A percentile compares a stretch with the other conserved stretches of the same genome.
These are phyloP conservation scores for Phodopus roborovskii DNA, from an alignment of 2,113 vertebrate species.

Conservation along the genomic window DNA sequence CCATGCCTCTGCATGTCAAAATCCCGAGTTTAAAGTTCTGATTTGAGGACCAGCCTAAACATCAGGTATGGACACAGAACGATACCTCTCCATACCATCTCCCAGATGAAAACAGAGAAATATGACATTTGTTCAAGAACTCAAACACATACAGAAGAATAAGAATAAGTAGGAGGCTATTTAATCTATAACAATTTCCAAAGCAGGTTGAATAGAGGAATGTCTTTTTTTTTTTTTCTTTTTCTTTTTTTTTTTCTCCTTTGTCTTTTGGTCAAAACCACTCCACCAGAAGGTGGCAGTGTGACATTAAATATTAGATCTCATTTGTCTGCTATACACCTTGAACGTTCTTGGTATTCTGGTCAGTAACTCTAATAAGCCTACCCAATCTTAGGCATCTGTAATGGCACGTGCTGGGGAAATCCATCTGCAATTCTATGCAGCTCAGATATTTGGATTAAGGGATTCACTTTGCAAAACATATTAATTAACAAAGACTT, in stretches of 20 bases:
- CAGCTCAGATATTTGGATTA: neutral
- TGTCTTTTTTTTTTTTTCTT: neutral
- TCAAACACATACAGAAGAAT: neutral
- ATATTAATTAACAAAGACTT: neutral
- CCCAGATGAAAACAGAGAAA: neutral
- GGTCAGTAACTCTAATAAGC: neutral
- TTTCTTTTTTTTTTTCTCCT: neutral
- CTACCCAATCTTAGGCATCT: neutral
- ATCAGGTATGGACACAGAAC: no score
- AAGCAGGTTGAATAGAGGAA: no score
- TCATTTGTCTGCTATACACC: accelerated
- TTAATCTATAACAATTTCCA: neutral
- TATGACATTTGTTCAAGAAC: neutral
- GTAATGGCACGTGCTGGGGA: neutral
- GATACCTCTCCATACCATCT: neutral
- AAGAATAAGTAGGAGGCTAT: neutral
- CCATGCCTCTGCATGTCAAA: accelerated
- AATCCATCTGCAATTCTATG: neutral
- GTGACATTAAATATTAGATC: neutral
- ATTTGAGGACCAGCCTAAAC: neutral
- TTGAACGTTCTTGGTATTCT: neutral
- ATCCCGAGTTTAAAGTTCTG: neutral
- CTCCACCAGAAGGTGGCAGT: slow-evolving; percentile 80
- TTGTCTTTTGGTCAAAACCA: neutral
- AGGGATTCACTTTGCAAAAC: neutral